Percentiles rank a stretch among this genome's conserved stretches.
Evolutionary conservation across 2,797 vertebrate genomes (phyloP).

Genomic region (Notolepis coatsorum): DNA sequence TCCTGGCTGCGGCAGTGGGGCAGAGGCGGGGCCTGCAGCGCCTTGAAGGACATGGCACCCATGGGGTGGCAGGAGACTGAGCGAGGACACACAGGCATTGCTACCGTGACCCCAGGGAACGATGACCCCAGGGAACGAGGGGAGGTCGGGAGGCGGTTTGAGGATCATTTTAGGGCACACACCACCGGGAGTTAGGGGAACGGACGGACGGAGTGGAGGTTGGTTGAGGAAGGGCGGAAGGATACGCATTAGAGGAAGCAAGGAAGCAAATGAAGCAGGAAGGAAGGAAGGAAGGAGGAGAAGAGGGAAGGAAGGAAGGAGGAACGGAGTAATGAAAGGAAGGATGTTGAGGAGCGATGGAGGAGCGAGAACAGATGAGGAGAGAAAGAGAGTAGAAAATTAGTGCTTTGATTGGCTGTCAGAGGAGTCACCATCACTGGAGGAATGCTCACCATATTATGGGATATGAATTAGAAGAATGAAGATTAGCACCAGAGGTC

Average conservation of each 20-base stretch:
- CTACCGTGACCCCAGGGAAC: constrained; percentile 80
- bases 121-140: constrained; percentile 13
- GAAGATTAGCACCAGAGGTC: too few species aligned
- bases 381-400: constrained; percentile 57
- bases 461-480: too few species aligned
- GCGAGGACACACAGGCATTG: constrained; percentile 99
- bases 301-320: constrained; percentile 66
- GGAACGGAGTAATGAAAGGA: background rate
- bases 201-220: constrained; percentile 28
- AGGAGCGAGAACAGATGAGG: constrained; percentile 28
- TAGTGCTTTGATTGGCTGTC: constrained; percentile 38
- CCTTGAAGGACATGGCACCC: constrained; percentile 91
- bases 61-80: constrained; percentile 98
- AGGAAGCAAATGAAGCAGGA: constrained; percentile 9
- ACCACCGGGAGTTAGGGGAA: constrained; percentile 5
- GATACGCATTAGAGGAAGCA: constrained; percentile 18
- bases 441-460: background rate
- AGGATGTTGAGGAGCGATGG: background rate
- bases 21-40: constrained; percentile 81
- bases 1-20: constrained; percentile 76
- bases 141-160: constrained; percentile 14
- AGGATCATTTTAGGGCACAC: too few species aligned
- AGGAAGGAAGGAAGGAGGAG: constrained; percentile 20
- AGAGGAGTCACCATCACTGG: constrained; percentile 28
- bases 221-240: background rate